Evolutionary conservation across 92 coral and sea anemone species (phyloP), one percentile per base, ranked within the genome.

Genomic region (Actinernus sp.): DNA sequence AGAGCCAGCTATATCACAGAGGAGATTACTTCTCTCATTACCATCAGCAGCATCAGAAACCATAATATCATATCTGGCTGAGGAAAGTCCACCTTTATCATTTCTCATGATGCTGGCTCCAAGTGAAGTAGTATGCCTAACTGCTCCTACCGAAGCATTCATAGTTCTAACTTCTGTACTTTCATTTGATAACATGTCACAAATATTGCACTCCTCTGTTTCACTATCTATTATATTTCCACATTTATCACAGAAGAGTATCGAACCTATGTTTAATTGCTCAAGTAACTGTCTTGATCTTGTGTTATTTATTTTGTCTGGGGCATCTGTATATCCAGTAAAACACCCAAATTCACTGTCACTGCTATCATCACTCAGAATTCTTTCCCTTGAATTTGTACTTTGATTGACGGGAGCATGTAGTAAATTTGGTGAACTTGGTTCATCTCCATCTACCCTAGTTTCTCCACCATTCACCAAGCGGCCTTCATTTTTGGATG

Each of bases 281-380:
- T 32, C 78, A 46, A 70, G 32, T 21, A 70, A 45, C 30, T 48
- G 54, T 19, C 26, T 49, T 46, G 60, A 45, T 38, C 53, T 63
- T 18, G 60, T 49, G 13, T 30, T 33, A 38, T 56, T 34, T 0
- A 44, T 25, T 13, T 4, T 33, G 31, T 4, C 6, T 17, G 59
- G 72, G 11, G 8, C 36, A 55, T 56, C 61, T 49, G 52, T 38
- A 56, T 51, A 83, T 1, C 72, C 61, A 49, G 84, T 33, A 45
- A 83, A 83, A 71, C 58, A 83, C 52, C 89, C 89, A 75, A 83
- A 83, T 24, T 74, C 89, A 61, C 70, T 61, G 32, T 74, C 89
- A 32, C 66, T 75, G 31, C 67, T 71, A 55, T 62, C 49, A 54
- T 73, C 80, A 61, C 69, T 59, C 28, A 59, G 31, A 28, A 55